Evolutionary conservation across 2,113 vertebrate species (phyloP).

Genomic region (Indicator indicator): DNA sequence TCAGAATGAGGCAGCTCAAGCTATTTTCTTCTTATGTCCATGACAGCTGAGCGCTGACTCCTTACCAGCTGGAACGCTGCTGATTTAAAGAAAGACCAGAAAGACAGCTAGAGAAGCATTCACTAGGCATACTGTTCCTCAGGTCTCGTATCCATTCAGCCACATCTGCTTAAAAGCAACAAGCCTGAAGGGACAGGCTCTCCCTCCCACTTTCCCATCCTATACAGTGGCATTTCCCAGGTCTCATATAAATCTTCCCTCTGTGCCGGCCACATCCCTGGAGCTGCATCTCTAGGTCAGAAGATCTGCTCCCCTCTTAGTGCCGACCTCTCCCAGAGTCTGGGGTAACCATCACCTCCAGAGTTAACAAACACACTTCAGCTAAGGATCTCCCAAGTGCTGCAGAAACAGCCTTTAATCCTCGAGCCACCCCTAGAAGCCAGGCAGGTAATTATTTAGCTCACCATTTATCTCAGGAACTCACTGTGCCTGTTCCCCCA

Average conservation of each 20-base stretch:
- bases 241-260: background rate
- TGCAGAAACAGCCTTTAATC: slow-evolving; percentile 40
- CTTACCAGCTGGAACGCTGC: background rate
- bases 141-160: background rate
- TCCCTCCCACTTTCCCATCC: background rate
- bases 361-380: background rate
- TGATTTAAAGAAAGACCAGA: background rate
- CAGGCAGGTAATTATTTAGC: slow-evolving; percentile 14
- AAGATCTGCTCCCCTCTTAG: background rate
- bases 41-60: background rate
- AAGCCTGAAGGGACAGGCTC: background rate
- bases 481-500: background rate
- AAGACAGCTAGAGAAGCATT: background rate
- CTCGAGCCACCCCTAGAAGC: background rate
- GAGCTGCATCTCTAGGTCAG: background rate
- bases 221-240: background rate
- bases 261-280: background rate
- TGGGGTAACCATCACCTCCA: background rate
- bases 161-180: background rate
- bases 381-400: slow-evolving; percentile 5
- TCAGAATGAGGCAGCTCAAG: background rate
- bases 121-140: background rate
- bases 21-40: background rate
- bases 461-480: background rate
- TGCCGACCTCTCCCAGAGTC: background rate